Evolutionary conservation across 2,113 vertebrate genomes (phyloP).

Genomic region (Dipodomys spectabilis): DNA sequence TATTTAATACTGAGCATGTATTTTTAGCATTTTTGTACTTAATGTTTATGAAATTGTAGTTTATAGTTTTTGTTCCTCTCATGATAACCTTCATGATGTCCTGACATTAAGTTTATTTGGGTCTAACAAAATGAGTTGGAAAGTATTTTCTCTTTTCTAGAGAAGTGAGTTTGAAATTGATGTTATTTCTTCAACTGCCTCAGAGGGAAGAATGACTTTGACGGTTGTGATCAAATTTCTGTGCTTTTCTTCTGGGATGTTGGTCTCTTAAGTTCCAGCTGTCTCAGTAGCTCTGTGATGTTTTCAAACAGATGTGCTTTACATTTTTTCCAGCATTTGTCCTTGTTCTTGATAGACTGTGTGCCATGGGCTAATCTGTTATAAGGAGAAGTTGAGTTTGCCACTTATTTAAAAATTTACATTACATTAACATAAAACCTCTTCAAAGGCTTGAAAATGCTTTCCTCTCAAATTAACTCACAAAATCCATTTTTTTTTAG

Average conservation of each 20-base stretch:
- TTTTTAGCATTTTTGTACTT: neutral
- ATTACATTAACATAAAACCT: neutral
- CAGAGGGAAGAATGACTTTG: neutral
- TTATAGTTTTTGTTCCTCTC: neutral
- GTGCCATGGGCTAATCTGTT: neutral
- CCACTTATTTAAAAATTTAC: slow-evolving; percentile 45
- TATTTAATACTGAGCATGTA: neutral
- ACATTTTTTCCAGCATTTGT: neutral
- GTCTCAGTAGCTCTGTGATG: neutral
- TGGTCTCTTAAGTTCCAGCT: neutral
- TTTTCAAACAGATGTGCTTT: slow-evolving; percentile 27
- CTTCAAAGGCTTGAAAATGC: slow-evolving; percentile 13
- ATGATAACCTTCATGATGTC: neutral
- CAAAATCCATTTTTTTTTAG: neutral
- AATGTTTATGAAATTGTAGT: neutral
- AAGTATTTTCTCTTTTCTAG: neutral
- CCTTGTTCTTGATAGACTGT: slow-evolving; percentile 7
- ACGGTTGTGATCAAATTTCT: neutral
- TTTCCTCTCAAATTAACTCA: neutral
- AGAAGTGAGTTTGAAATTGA: slow-evolving; percentile 28
- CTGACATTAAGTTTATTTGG: slow-evolving; percentile 7
- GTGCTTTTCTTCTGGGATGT: neutral
- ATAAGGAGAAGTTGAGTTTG: neutral
- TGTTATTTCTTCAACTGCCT: neutral
- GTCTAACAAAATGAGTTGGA: neutral